These are phyloP conservation scores for Pollicipes pollicipes DNA, from an alignment of 1,140 invertebrate species.

Conservation along the genomic window DNA sequence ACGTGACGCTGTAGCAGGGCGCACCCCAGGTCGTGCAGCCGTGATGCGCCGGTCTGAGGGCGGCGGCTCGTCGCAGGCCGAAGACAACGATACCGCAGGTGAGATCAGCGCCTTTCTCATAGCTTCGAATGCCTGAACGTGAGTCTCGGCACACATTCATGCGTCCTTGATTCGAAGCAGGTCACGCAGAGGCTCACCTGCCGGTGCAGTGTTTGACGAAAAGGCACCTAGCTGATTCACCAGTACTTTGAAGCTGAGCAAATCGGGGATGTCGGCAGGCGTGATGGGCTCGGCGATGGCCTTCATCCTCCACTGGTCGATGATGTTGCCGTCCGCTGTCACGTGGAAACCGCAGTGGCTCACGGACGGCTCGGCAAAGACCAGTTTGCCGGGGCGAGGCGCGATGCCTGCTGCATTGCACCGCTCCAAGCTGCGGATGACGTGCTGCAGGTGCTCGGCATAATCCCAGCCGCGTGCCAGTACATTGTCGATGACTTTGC, in stretches of 20 bases:
- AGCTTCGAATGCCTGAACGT: constrained; percentile 3
- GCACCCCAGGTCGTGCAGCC: constrained; percentile 4
- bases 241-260: not conserved
- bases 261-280: not conserved
- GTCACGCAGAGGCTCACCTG: constrained; percentile 5
- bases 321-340: not conserved
- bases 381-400: not conserved
- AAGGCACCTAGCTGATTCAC: constrained; percentile 5
- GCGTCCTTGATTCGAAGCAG: not conserved
- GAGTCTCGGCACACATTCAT: not conserved
- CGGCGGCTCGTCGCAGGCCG: not conserved
- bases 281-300: not conserved
- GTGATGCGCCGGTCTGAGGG: constrained; percentile 1
- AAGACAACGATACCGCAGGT: no score
- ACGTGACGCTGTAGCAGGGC: not conserved
- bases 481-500: constrained; percentile 6
- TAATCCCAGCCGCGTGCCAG: not conserved
- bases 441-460: not conserved
- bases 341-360: constrained; percentile 4
- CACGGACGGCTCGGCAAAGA: not conserved
- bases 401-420: not conserved
- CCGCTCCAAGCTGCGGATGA: constrained; percentile 3
- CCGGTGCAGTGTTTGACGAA: not conserved
- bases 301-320: not conserved
- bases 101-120: not conserved